phyloP scores from a whole-genome alignment of 2,113 vertebrate species.

The Gallinago paraguaiae region DNA sequence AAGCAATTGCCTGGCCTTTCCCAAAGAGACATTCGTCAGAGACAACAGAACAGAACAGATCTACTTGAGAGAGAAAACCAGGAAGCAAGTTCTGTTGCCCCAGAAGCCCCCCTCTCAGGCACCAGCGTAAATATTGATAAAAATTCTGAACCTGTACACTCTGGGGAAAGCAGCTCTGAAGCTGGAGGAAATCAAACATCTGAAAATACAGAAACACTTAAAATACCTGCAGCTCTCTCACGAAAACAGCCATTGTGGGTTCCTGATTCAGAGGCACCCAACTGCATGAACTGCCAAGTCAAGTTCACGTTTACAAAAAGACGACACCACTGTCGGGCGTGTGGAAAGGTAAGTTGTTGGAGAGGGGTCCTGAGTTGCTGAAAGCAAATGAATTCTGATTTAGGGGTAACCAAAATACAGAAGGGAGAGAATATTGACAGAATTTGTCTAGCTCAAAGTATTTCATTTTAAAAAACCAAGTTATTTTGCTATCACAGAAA shows the following conservation, averaged over 20 bases:
- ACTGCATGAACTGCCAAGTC: conserved; percentile 91
- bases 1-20: conserved; percentile 80
- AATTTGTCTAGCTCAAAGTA: neutral
- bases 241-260: conserved; percentile 90
- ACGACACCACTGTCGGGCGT: conserved; percentile 94
- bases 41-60: conserved; percentile 20
- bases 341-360: conserved; percentile 86
- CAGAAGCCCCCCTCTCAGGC: neutral
- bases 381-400: neutral
- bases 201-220: neutral
- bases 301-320: conserved; percentile 95
- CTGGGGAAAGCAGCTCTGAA: conserved; percentile 71
- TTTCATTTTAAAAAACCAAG: neutral
- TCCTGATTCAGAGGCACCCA: conserved; percentile 93
- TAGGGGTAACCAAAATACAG: neutral
- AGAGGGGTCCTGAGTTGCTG: neutral
- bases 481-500: neutral
- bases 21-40: conserved; percentile 55
- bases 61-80: conserved; percentile 23
- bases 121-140: neutral
- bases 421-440: neutral
- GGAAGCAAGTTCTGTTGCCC: neutral
- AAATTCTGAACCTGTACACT: conserved; percentile 17
- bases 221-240: conserved; percentile 67
- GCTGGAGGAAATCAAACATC: conserved; percentile 67